A percentile compares a stretch with the other conserved stretches of the same genome.
Conservation (phyloP, 2,113 vertebrate species). For the Conger conger region DNA sequence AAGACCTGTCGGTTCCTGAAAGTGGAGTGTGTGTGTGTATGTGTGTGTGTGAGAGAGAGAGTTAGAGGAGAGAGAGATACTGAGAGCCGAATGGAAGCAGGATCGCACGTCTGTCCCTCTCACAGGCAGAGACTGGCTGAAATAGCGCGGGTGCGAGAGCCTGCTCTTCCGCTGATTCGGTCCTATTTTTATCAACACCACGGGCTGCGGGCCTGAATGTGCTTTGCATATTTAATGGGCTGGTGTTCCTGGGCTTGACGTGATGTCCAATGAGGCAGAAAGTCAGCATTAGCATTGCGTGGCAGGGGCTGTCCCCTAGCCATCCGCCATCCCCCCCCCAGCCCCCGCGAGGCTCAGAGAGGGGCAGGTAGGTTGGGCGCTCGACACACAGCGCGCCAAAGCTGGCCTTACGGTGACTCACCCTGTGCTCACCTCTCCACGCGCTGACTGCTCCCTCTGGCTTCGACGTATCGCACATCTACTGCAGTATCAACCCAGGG, state of each 20-base stretch:
- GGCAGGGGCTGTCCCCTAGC: conserved; percentile 28
- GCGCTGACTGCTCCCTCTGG: neutral
- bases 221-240: conserved; percentile 63
- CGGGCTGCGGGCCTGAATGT: conserved; percentile 58
- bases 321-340: neutral
- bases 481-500: neutral
- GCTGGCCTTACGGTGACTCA: neutral
- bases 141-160: conserved; percentile 59
- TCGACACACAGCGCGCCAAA: neutral
- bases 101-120: conserved; percentile 17
- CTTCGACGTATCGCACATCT: neutral
- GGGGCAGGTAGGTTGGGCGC: neutral
- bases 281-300: conserved; percentile 51
- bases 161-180: conserved; percentile 61
- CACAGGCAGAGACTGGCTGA: conserved; percentile 45
- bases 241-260: conserved; percentile 57
- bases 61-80: neutral
- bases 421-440: neutral
- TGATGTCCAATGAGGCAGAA: conserved; percentile 63
- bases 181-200: conserved; percentile 66
- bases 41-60: too few species aligned
- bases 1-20: neutral
- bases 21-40: neutral
- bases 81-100: neutral
- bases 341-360: neutral